Evolutionary conservation across 92 coral and sea anemone genomes (phyloP), one percentile per base, ranked within the genome.

Genomic region (Anthopleura xanthogrammica): DNA sequence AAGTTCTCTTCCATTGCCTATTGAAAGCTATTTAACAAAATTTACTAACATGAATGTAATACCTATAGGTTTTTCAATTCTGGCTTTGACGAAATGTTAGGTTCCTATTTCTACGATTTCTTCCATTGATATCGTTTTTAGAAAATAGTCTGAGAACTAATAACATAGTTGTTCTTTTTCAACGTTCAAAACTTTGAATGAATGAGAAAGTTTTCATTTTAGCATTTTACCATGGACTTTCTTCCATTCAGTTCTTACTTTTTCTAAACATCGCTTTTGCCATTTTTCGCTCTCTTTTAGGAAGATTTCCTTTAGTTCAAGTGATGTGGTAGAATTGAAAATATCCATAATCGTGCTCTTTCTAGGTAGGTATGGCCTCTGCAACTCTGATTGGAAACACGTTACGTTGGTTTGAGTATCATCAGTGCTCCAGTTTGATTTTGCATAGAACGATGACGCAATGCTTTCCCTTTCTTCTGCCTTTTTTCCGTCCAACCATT

Each of bases 191-290:
- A 52, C 56, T 52, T 52, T 52, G 56, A 52, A 52, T 52, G 57
- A 52, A 52, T 2, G 11, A 52, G 13, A 9, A 52, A 52, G 57
- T 52, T 52, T 52, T 52, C 13, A 52, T 75, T 43, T 43, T 5
- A 57, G 79, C 52, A 75, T 75, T 41, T 75, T 75, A 43, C 55
- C 56, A 43, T 75, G 77, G 43, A 40, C n/a, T n/a, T n/a, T n/a
- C n/a, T n/a, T n/a, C n/a, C n/a, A n/a, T n/a, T n/a, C n/a, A n/a
- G n/a, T 79, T 17, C 82, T 19, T 4, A 65, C 72, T 20, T 65
- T 65, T 4, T 79, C 82, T 12, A 79, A 12, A 60, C 82, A 79
- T 14, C 82, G 11, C 14, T 41, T 60, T 40, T 13, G 41, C 75
- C 82, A 79, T 39, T 14, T n/a, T 12, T 79, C 36, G 29, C 52